These are phyloP conservation scores for Thereva unica DNA, from an alignment of 2,888 invertebrate genomes.

Conservation along the genomic window DNA sequence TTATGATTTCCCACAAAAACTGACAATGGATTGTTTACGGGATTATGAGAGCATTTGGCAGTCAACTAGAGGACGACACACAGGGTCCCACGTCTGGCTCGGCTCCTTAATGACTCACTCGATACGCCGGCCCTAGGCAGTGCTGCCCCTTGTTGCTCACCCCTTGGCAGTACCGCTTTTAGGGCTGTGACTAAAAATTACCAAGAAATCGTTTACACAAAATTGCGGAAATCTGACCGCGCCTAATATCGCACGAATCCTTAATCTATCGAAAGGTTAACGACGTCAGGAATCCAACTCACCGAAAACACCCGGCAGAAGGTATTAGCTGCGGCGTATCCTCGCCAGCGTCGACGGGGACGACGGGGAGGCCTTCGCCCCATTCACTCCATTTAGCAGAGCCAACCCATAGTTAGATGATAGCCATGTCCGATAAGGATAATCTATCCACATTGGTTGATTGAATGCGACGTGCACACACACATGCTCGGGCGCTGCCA, in stretches of 20 bases:
- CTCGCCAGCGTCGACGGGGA: neutral
- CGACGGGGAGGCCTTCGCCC: conserved; percentile 22
- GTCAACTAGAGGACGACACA: neutral
- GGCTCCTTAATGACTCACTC: conserved; percentile 39
- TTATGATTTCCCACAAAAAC: conserved; percentile 26
- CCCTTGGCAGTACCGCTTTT: neutral
- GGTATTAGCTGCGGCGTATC: neutral
- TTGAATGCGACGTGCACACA: conserved; percentile 36
- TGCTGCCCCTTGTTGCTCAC: neutral
- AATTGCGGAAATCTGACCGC: conserved; percentile 42
- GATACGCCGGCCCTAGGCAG: neutral
- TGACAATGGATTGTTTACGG: conserved; percentile 36
- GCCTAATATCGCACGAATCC: conserved; percentile 40
- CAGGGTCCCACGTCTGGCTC: conserved; percentile 6
- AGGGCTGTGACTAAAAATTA: conserved; percentile 28
- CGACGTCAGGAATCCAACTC: conserved; percentile 31
- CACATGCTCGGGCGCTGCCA: conserved; percentile 17
- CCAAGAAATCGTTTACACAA: conserved; percentile 38
- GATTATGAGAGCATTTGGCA: conserved; percentile 33
- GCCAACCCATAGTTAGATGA: conserved; percentile 33
- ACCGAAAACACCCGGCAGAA: conserved; percentile 28
- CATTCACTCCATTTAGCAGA: conserved; percentile 23
- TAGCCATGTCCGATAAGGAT: conserved; percentile 34
- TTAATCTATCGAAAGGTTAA: conserved; percentile 39
- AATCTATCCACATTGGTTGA: conserved; percentile 39